A percentile compares a stretch with the other conserved stretches of the same genome.
These are phyloP conservation scores for Heteropelma amictum DNA, from an alignment of 2,888 invertebrate species.

Conservation along the genomic window DNA sequence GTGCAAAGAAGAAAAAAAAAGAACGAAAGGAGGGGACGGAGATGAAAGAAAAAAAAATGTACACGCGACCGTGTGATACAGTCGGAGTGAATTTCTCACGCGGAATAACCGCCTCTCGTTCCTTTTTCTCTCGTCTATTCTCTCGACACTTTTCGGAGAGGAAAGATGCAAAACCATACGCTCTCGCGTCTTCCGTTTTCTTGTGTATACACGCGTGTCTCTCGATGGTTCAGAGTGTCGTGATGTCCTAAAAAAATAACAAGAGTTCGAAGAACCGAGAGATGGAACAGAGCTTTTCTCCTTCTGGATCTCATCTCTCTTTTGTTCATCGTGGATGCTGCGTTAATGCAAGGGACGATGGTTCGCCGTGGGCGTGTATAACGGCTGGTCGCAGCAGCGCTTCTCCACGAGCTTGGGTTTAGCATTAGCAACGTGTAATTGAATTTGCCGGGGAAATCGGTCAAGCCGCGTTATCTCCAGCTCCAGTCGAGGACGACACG, in stretches of 20 bases:
- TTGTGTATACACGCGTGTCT: constrained; percentile 13
- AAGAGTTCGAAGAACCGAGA: constrained; percentile 41
- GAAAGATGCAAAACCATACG: constrained; percentile 16
- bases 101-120: constrained; percentile 22
- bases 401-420: constrained; percentile 55
- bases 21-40: too few relatives aligned
- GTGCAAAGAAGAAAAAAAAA: background rate
- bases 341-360: constrained; percentile 23
- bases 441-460: constrained; percentile 61
- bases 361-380: constrained; percentile 58
- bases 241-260: constrained; percentile 44
- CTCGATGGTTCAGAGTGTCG: constrained; percentile 33
- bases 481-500: constrained; percentile 46
- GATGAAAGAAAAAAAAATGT: constrained; percentile 3
- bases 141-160: constrained; percentile 22
- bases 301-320: background rate
- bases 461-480: constrained; percentile 58
- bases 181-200: background rate
- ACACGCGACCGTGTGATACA: constrained; percentile 53
- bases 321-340: constrained; percentile 21
- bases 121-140: constrained; percentile 42
- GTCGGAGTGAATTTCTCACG: constrained; percentile 53
- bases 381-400: constrained; percentile 56
- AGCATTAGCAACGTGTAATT: constrained; percentile 62
- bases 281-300: constrained; percentile 28